A percentile compares a stretch with the other conserved stretches of the same genome.
Conservation (phyloP, 2,888 invertebrate genomes). For the Eremobia ochroleuca region DNA sequence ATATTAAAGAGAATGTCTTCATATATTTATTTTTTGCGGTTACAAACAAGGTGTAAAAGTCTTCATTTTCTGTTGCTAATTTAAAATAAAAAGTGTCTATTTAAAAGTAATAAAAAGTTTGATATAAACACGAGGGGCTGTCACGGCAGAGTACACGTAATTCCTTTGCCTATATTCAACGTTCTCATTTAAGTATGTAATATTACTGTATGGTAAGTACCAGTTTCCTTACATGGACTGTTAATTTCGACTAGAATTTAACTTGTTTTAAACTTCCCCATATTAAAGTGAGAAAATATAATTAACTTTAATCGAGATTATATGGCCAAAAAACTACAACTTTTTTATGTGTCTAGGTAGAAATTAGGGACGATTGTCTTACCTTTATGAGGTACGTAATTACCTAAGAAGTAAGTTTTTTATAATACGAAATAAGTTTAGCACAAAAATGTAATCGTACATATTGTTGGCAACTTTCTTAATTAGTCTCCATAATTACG, state of each 20-base stretch:
- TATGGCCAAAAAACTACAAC: neutral
- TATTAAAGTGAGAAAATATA: slow-evolving; percentile 1
- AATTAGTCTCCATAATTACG: neutral
- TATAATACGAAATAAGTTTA: neutral
- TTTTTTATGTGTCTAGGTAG: neutral
- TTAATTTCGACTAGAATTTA: slow-evolving; percentile 21
- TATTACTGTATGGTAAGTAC: neutral
- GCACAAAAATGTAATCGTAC: neutral
- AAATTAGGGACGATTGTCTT: neutral
- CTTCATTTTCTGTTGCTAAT: neutral
- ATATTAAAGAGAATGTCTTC: slow-evolving; percentile 3
- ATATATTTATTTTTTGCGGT: neutral
- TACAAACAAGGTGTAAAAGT: neutral
- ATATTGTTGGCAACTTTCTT: neutral
- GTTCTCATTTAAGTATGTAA: neutral
- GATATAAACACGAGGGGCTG: neutral
- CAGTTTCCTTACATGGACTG: slow-evolving; percentile 15
- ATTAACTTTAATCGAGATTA: neutral
- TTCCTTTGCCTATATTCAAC: neutral
- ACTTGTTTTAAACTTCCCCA: slow-evolving; percentile 4
- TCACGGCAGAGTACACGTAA: neutral
- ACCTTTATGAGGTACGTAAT: neutral
- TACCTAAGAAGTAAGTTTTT: neutral
- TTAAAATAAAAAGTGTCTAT: neutral
- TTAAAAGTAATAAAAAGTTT: neutral